Evolutionary conservation across 2,797 vertebrate species (phyloP), one percentile per base, ranked within the genome.

Genomic region (Dryobates pubescens): DNA sequence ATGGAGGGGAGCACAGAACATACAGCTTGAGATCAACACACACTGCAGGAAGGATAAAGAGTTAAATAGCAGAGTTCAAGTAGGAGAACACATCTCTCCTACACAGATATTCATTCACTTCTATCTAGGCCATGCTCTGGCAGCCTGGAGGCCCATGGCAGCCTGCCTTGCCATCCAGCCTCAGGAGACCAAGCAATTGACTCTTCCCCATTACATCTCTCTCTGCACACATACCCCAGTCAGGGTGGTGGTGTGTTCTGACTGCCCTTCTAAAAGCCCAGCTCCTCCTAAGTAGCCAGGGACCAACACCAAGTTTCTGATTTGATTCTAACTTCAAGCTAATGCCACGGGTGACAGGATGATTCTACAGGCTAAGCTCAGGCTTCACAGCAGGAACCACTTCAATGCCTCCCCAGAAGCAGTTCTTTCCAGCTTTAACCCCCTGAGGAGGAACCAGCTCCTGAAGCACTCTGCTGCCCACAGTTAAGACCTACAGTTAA

Each of bases 391-490:
- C 49, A 3, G 70, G 62, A 13, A 22, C 13, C 14, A 41, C 11
- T 7, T 29, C 41, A 58, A 34, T 1, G 22, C 59, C 51, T n/a
- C 71, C 45, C 26, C 26, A 54, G 53, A 16, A 26, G 29, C 41
- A 45, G 13, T 18, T 6, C 5, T 1, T 68, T 65, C 19, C 62
- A 80, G 27, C 30, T 18, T 12, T 45, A 74, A 41, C 26, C 16
- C 36, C 24, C 5, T 0, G 2, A 24, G 9, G 17, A 41, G 7
- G 51, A 63, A 30, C 6, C 54, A 26, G 1, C 7, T 53, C 32
- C 41, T 2, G 5, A 56, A 43, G 20, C 0, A 26, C 1, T 24
- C 62, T 30, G 26, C 1, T 78, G 53, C 10, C 13, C 29, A 45
- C n/a, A 30, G 26, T 5, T 36, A 30, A 86, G n/a, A 19, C 49